Percentiles rank a stretch among this genome's conserved stretches.
phyloP scores from a whole-genome alignment of 1,140 invertebrate species.

The Maconellicoccus hirsutus region DNA sequence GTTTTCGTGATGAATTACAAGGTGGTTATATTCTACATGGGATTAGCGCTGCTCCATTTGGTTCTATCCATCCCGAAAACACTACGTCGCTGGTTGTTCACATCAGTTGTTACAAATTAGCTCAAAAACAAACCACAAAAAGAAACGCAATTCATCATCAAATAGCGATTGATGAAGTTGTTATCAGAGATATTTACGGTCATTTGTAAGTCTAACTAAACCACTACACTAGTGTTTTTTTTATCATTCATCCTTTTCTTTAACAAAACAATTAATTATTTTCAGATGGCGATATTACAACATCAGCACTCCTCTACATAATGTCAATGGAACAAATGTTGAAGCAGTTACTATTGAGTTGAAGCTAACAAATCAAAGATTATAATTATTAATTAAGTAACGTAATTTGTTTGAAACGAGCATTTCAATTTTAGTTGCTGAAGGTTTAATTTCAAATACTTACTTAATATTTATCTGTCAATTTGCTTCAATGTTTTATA shows the following conservation, averaged over 20 bases:
- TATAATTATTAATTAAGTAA: no score
- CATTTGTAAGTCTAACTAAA: neutral
- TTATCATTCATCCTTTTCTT: neutral
- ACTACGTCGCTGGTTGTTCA: neutral
- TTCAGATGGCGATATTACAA: constrained; percentile 29
- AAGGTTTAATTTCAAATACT: no score
- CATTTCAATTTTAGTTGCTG: no score
- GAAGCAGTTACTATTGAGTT: constrained; percentile 24
- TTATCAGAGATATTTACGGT: constrained; percentile 1
- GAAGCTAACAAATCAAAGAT: constrained; percentile 17
- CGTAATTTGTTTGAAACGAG: no score
- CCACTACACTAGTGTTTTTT: neutral
- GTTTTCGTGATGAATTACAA: constrained; percentile 12
- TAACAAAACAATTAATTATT: neutral
- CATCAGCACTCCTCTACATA: constrained; percentile 23
- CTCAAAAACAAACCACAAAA: neutral
- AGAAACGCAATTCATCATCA: neutral
- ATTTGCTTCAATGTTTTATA: no score
- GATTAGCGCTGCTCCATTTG: neutral
- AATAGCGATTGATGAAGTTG: constrained; percentile 1
- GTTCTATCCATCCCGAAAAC: neutral
- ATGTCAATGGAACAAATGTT: constrained; percentile 26
- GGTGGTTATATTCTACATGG: constrained; percentile 1
- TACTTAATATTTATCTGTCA: no score
- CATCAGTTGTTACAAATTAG: constrained; percentile 1